A percentile compares a stretch with the other conserved stretches of the same genome.
Conservation (phyloP, 1,140 invertebrate genomes). For the Colletes gigas region DNA sequence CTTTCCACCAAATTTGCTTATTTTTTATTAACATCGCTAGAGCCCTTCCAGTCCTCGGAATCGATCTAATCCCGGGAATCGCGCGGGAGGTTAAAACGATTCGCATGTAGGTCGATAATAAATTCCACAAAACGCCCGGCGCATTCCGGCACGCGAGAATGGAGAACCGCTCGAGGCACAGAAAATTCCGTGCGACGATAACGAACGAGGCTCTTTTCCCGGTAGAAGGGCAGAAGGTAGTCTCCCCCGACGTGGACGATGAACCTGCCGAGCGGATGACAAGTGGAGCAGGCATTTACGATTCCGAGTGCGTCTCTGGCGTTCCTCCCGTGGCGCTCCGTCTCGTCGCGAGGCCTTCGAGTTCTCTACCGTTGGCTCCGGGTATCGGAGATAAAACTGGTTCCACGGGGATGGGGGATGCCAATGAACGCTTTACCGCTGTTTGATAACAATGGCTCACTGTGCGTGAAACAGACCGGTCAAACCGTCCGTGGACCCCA, state of each 20-base stretch:
- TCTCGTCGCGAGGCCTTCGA: conserved; percentile 20
- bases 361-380: conserved; percentile 2
- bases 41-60: neutral
- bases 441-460: conserved; percentile 62
- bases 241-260: conserved; percentile 37
- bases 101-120: conserved; percentile 39
- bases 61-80: neutral
- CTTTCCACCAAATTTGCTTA: too few relatives aligned
- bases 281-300: conserved; percentile 64
- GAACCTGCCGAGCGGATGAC: conserved; percentile 59
- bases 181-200: conserved; percentile 53
- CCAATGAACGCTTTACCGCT: conserved; percentile 56
- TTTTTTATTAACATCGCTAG: too few relatives aligned
- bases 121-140: conserved; percentile 19
- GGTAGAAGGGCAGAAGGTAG: conserved; percentile 10
- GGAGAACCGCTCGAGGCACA: neutral
- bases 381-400: conserved; percentile 21
- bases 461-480: conserved; percentile 48
- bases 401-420: conserved; percentile 41
- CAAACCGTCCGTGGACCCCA: conserved; percentile 34
- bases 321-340: conserved; percentile 52
- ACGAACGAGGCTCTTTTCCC: conserved; percentile 32
- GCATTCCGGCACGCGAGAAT: conserved; percentile 30
- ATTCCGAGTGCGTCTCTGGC: conserved; percentile 55
- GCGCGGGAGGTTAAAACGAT: neutral